These are phyloP conservation scores for Percopsis omiscomaycus DNA, from an alignment of 2,797 vertebrate genomes.

Conservation along the genomic window DNA sequence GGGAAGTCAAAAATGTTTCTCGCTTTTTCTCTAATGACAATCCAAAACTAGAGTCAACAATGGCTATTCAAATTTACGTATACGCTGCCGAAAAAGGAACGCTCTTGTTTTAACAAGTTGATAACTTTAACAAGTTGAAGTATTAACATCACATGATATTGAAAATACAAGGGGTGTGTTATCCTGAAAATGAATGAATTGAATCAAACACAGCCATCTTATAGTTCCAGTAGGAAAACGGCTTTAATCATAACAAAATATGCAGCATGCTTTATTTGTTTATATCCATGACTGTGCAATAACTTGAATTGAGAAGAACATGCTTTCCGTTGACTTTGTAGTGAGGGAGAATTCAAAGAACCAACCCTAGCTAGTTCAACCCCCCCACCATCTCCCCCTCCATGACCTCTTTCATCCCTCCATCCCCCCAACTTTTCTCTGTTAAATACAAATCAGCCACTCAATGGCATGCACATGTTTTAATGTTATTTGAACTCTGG, in stretches of 20 bases:
- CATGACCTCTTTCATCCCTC: conserved; percentile 69
- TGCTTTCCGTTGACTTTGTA: neutral
- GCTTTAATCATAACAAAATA: too few relatives aligned
- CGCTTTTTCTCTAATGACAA: too few relatives aligned
- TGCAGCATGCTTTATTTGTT: too few relatives aligned
- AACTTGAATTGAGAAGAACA: neutral
- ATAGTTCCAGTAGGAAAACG: conserved; percentile 14
- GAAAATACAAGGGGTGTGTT: neutral
- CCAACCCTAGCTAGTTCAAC: too few relatives aligned
- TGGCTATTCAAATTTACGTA: neutral
- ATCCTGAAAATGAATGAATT: conserved; percentile 35
- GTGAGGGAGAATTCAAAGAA: conserved; percentile 41
- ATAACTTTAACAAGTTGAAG: too few relatives aligned
- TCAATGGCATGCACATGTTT: conserved; percentile 73
- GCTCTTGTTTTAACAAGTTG: too few relatives aligned
- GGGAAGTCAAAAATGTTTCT: too few relatives aligned
- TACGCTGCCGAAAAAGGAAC: neutral
- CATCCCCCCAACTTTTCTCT: conserved; percentile 58
- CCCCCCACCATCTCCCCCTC: conserved; percentile 44
- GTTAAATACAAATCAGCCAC: conserved; percentile 70
- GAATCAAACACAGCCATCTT: conserved; percentile 20
- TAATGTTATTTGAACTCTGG: conserved; percentile 75
- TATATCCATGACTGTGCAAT: too few relatives aligned
- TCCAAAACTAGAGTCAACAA: too few relatives aligned
- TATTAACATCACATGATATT: too few relatives aligned